phyloP scores from a whole-genome alignment of 1,140 invertebrate genomes.

The Drosophila simulans region DNA sequence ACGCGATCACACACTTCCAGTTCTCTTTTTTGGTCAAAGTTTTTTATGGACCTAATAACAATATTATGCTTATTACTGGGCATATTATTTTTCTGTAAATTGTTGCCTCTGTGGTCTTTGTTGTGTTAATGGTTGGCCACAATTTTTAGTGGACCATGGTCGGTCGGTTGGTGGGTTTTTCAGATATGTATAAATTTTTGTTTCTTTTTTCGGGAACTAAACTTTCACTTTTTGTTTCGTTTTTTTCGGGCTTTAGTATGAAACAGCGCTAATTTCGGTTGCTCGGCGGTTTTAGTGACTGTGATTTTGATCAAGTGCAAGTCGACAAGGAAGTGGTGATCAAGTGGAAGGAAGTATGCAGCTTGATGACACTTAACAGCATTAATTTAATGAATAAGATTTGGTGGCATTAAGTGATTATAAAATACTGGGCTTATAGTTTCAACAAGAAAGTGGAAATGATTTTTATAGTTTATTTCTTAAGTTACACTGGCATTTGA shows the following conservation, averaged over 20 bases:
- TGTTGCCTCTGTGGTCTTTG: constrained; percentile 51
- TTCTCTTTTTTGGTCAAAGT: constrained; percentile 38
- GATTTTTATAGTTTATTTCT: neutral
- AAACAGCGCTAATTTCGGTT: constrained; percentile 37
- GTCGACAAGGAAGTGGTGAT: constrained; percentile 10
- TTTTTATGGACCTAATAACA: constrained; percentile 42
- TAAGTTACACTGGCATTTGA: neutral
- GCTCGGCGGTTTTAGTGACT: constrained; percentile 32
- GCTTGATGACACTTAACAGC: neutral
- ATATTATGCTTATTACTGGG: constrained; percentile 59
- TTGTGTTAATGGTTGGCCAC: constrained; percentile 77
- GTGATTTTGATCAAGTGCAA: constrained; percentile 21
- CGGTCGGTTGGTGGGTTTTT: constrained; percentile 43
- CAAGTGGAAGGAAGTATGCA: constrained; percentile 5
- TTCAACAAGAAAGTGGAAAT: neutral
- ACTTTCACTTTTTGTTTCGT: constrained; percentile 79
- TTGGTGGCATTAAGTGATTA: neutral
- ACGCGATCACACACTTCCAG: constrained; percentile 18
- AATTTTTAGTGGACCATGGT: constrained; percentile 70
- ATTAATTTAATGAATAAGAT: neutral
- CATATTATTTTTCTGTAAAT: constrained; percentile 41
- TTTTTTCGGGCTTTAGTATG: constrained; percentile 67
- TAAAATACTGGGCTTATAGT: neutral
- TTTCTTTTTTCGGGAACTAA: constrained; percentile 59
- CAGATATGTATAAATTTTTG: constrained; percentile 14